A percentile compares a stretch with the other conserved stretches of the same genome.
phyloP scores from a whole-genome alignment of 2,797 vertebrate genomes.

The Atherinosoma microstoma region DNA sequence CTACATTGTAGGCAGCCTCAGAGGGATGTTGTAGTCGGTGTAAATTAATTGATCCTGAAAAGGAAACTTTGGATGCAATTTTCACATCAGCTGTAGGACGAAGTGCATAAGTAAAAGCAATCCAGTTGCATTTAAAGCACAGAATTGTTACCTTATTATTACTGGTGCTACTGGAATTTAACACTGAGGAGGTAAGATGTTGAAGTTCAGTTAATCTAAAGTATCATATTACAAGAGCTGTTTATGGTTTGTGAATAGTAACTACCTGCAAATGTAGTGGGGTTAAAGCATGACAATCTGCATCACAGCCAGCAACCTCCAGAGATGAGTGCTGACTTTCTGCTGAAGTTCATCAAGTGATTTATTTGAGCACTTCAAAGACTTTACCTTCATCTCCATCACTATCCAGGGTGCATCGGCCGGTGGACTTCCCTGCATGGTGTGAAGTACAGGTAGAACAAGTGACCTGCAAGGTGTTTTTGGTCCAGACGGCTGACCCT shows the following conservation, averaged over 20 bases:
- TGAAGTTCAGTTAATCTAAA: no score
- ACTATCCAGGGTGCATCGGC: constrained; percentile 87
- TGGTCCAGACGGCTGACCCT: constrained; percentile 90
- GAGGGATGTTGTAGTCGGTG: not conserved
- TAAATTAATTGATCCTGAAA: not conserved
- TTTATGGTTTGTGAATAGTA: no score
- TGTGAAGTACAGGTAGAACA: constrained; percentile 89
- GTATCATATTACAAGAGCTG: no score
- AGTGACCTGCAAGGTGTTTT: constrained; percentile 87
- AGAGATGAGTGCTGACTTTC: not conserved
- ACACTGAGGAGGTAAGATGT: no score
- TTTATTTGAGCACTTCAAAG: not conserved
- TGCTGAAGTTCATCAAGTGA: no score
- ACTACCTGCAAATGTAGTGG: not conserved
- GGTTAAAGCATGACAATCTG: not conserved
- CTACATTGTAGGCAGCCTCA: not conserved
- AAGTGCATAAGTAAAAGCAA: no score
- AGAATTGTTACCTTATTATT: no score
- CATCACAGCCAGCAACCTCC: not conserved
- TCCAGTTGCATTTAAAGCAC: no score
- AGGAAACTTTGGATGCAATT: not conserved
- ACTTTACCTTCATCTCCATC: not conserved
- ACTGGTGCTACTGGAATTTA: no score
- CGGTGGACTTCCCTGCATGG: constrained; percentile 91
- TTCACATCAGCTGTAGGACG: not conserved